Evolutionary conservation across 2,113 vertebrate species (phyloP), one percentile per base, ranked within the genome.

Genomic region (Colistium nudipinnis): DNA sequence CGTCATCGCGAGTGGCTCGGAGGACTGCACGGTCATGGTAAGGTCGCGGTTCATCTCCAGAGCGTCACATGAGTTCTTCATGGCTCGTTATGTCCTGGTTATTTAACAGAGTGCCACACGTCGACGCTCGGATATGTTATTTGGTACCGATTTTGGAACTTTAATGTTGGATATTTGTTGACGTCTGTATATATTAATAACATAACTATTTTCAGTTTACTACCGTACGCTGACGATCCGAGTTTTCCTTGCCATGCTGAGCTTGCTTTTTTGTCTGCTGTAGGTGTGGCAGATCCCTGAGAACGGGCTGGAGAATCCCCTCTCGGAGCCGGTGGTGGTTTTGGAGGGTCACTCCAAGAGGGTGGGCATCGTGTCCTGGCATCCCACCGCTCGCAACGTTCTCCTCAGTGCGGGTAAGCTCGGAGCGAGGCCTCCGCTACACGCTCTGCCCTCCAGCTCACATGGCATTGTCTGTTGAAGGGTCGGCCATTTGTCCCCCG

Each of bases 231-330:
- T 31, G 4, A 8, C 8, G 30, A 31, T 7, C 30, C 4, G 30
- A 39, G 5, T 16, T 28, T 51, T 9, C 14, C 47, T 51, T 5
- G 0, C 10, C 7, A 6, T 22, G 43, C 4, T 12, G 12, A 22
- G 19, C 19, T 49, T 36, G 19, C 1, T 33, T 52, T 27, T 10
- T 55, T 3, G 39, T 69, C 31, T 51, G 24, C 17, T 16, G 31
- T 80, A 99, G 97, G 96, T 99, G 10, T 98, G 98, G 98, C 97
- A 98, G 93, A 97, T 99, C 27, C 96, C 98, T 0, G 97, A 99
- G 81, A 97, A 96, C 0, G 98, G 97, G 1, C 93, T 99, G 63
- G 94, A 95, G 7, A 84, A 90, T 17, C 90, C 98, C 44, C 91
- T 98, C 63, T 96, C 96, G 0, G 96, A 98, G 71, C 96, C 98